These are phyloP conservation scores for Euclidia mi DNA, from an alignment of 2,888 invertebrate species.

Conservation along the genomic window DNA sequence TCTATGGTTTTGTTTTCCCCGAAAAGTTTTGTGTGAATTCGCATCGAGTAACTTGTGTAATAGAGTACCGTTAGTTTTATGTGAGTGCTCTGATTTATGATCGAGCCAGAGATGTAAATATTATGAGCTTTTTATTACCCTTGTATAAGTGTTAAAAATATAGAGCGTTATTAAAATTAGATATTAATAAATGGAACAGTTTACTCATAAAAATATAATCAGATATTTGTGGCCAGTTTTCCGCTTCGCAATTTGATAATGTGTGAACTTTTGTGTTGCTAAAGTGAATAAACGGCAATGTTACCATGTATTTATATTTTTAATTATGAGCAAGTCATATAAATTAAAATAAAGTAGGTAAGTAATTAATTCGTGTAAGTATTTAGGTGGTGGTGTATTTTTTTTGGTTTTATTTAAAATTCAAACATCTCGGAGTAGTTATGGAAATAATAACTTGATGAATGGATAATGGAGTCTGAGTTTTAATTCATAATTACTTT, in stretches of 20 bases:
- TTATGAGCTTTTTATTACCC: constrained; percentile 51
- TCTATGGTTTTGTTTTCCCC: constrained; percentile 23
- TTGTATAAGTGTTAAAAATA: constrained; percentile 40
- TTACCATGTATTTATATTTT: not conserved
- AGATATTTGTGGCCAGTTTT: constrained; percentile 27
- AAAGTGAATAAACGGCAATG: not conserved
- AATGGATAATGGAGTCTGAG: not conserved
- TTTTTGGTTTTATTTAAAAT: not conserved
- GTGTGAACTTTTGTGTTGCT: constrained; percentile 31
- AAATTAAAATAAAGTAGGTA: constrained; percentile 10
- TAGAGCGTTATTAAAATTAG: constrained; percentile 21
- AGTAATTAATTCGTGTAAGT: not conserved
- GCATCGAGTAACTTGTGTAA: constrained; percentile 35
- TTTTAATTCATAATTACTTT: not conserved
- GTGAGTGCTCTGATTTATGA: constrained; percentile 48
- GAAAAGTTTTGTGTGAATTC: constrained; percentile 39
- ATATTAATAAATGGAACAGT: constrained; percentile 29
- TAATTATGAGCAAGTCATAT: constrained; percentile 6
- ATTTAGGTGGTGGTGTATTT: not conserved
- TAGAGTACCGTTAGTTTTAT: constrained; percentile 51
- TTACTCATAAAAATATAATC: constrained; percentile 33
- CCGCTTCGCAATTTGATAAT: constrained; percentile 33
- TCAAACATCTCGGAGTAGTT: constrained; percentile 7
- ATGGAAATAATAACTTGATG: constrained; percentile 10
- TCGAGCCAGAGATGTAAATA: constrained; percentile 45